Evolutionary conservation across 2,888 invertebrate species (phyloP), one percentile per base, ranked within the genome.

Genomic region (Heteropelma amictum): DNA sequence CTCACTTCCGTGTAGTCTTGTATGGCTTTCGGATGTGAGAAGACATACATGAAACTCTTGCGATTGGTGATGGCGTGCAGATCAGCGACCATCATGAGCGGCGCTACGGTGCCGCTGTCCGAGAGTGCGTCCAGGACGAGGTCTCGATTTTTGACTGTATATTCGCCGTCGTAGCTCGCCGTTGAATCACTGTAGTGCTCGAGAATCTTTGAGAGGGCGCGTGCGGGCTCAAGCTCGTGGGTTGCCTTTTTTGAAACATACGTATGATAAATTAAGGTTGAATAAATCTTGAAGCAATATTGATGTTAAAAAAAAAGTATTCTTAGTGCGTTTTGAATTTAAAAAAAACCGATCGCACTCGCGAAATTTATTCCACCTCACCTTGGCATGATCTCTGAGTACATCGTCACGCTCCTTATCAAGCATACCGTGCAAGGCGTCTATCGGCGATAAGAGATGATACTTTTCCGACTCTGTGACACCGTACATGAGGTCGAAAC

Each of bases 401-500:
- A 95, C 93, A 76, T 93, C 92, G 84, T 96, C 94, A 74, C 95
- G 91, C 83, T 95, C 94, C 77, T 93, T 93, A 85, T 95, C 94
- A 76, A 93, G 87, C 85, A 96, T 91, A 12, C 96, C 96, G 77
- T 94, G 93, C 70, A 93, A 92, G 21, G 96, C 89, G 76, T 93
- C 94, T 45, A 93, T 92, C 12, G 93, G 93, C 61, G 94, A 93
- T 78, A 96, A 91, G 76, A 94, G 91, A 85, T 96, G 94, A 86
- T 95, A 94, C 82, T 94, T 94, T 87, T 96, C 96, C 79, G 93
- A 89, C 89, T 96, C 95, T 14, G 96, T 95, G 64, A 96, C 93
- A 19, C 97, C 97, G 84, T 95, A 95, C 88, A 97, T 91, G 79
- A 97, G 90, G 88, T 97, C 97, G 88, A 95, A 96, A 83, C 96